Conservation (phyloP, 2,113 vertebrate genomes). For the Lepisosteus oculatus region DNA sequence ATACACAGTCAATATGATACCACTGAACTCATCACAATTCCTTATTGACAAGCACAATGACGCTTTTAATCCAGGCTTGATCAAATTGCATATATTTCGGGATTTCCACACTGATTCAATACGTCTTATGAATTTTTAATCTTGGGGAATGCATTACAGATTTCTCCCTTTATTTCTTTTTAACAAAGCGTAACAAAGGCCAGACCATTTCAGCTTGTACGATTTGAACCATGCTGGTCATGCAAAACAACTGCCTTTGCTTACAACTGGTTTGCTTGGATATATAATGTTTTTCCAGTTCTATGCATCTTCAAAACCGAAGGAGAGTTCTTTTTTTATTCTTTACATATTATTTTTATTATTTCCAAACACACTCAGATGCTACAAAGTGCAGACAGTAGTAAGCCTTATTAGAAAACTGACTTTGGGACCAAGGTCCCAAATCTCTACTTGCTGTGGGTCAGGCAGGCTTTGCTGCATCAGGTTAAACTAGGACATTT, state of each 20-base stretch:
- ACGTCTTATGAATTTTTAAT: conserved; percentile 69
- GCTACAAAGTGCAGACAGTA: too few species aligned
- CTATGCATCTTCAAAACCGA: too few species aligned
- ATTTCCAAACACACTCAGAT: too few species aligned
- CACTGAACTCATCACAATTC: conserved; percentile 56
- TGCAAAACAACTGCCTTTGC: not conserved
- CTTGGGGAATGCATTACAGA: conserved; percentile 34
- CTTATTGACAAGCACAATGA: conserved; percentile 74
- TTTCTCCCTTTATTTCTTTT: conserved; percentile 34
- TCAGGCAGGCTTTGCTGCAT: not conserved
- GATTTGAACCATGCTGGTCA: not conserved
- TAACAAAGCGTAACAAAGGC: conserved; percentile 5
- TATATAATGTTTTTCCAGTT: not conserved
- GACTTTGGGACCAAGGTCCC: too few species aligned
- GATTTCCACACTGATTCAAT: conserved; percentile 62
- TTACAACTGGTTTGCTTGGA: conserved; percentile 10
- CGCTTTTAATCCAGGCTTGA: conserved; percentile 71
- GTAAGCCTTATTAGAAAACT: too few species aligned
- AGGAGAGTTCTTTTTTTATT: too few species aligned
- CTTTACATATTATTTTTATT: too few species aligned
- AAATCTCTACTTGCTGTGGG: not conserved
- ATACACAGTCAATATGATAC: conserved; percentile 82
- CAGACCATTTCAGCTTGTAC: not conserved
- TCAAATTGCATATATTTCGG: conserved; percentile 71
- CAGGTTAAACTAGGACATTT: not conserved